Conservation (phyloP, 2,797 vertebrate genomes). For the Anguilla obscura region DNA sequence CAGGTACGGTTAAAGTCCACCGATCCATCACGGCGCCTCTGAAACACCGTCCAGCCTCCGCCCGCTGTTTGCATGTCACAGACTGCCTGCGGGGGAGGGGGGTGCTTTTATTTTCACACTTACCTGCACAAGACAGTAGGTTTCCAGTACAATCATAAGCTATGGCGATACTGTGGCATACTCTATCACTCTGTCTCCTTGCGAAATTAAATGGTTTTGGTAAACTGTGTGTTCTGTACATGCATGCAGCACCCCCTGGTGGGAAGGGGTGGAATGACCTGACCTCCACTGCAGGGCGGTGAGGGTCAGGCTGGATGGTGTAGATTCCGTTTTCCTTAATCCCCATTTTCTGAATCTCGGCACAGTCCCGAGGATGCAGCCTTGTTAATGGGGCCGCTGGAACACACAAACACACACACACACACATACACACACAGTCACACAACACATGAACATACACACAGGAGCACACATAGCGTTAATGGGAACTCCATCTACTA, state of each 20-base stretch:
- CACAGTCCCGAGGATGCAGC: constrained; percentile 75
- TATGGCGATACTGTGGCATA: not conserved
- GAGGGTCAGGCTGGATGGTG: constrained; percentile 78
- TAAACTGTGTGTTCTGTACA: not conserved
- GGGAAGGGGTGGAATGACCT: constrained; percentile 54
- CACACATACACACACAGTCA: not conserved
- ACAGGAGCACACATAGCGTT: not conserved
- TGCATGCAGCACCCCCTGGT: constrained; percentile 11
- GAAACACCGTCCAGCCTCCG: constrained; percentile 81
- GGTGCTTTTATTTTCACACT: not conserved
- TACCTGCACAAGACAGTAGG: not conserved
- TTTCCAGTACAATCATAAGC: not conserved
- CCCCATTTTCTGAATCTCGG: constrained; percentile 77
- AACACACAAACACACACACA: constrained; percentile 42
- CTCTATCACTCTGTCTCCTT: not conserved
- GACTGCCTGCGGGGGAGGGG: constrained; percentile 62
- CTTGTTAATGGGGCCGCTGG: constrained; percentile 65
- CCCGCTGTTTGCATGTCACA: constrained; percentile 80
- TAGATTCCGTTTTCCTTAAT: constrained; percentile 82
- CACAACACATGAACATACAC: not conserved
- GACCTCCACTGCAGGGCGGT: constrained; percentile 74
- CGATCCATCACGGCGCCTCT: constrained; percentile 72
- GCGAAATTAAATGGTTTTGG: not conserved
- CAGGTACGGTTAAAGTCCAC: constrained; percentile 79
- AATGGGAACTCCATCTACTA: not conserved